A percentile compares a stretch with the other conserved stretches of the same genome.
Conservation (phyloP, 1,140 invertebrate species). For the Lepidostoma basale region DNA sequence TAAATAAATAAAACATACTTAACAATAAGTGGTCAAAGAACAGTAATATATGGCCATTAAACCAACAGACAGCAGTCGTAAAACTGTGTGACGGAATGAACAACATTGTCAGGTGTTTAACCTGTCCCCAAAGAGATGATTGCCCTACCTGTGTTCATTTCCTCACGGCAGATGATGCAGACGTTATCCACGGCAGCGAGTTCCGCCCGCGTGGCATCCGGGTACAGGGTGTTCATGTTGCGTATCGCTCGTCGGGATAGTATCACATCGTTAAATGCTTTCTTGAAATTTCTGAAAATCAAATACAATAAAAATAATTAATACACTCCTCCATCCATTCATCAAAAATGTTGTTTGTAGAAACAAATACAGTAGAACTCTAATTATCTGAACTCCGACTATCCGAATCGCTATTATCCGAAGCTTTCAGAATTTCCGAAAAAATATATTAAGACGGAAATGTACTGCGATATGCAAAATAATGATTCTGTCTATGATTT, state of each 20-base stretch:
- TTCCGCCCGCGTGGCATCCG: constrained; percentile 94
- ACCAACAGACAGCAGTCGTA: background rate
- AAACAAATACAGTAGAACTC: no score
- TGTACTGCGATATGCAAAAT: no score
- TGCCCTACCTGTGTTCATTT: constrained; percentile 77
- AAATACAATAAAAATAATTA: no score
- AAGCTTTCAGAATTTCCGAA: no score
- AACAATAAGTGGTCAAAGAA: no score
- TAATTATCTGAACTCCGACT: no score
- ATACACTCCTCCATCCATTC: no score
- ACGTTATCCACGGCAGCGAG: constrained; percentile 94
- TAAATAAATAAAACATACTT: background rate
- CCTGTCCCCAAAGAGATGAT: no score
- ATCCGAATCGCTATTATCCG: no score
- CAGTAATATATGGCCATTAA: background rate
- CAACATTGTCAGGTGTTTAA: constrained; percentile 27
- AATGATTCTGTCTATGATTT: no score
- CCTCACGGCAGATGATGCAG: constrained; percentile 98
- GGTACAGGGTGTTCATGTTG: constrained; percentile 98
- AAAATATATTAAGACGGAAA: no score
- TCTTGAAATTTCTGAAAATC: constrained; percentile 98
- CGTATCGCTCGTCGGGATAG: constrained; percentile 94
- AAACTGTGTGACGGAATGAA: background rate
- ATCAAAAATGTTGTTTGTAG: no score
- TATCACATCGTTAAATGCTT: constrained; percentile 97